Conservation (phyloP, 2,113 vertebrate genomes). For the Okapia johnstoni region DNA sequence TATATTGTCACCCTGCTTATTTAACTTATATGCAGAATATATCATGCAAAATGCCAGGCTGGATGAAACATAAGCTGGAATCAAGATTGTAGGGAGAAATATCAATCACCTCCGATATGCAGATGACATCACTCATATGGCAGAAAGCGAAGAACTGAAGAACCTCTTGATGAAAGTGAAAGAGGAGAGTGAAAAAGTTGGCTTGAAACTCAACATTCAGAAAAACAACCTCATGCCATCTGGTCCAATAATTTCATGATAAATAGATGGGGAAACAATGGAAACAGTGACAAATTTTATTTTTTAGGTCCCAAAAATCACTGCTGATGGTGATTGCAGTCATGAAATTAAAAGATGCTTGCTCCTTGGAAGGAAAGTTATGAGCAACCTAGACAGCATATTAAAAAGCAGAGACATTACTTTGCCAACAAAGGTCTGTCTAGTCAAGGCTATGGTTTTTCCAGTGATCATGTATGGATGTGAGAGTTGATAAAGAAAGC, state of each 20-base stretch:
- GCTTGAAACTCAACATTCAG: neutral
- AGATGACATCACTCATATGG: neutral
- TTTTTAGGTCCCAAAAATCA: neutral
- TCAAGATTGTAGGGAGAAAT: neutral
- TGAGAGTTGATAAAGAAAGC: neutral
- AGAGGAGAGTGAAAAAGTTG: neutral
- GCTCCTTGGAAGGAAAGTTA: neutral
- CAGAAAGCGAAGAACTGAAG: neutral
- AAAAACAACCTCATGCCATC: neutral
- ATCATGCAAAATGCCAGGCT: neutral
- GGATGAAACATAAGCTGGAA: neutral
- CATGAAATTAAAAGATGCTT: neutral
- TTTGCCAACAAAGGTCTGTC: neutral
- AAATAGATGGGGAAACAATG: too few species aligned
- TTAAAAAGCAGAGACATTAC: neutral
- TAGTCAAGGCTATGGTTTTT: neutral
- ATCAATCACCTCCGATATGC: neutral
- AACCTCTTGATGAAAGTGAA: neutral
- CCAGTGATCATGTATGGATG: neutral
- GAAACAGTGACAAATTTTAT: too few species aligned
- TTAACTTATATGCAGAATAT: neutral
- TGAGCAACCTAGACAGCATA: neutral
- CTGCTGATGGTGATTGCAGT: neutral
- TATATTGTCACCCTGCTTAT: neutral
- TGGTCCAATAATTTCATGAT: neutral